These are phyloP conservation scores for Gopherus flavomarginatus DNA, from an alignment of 2,113 vertebrate species.

Conservation along the genomic window DNA sequence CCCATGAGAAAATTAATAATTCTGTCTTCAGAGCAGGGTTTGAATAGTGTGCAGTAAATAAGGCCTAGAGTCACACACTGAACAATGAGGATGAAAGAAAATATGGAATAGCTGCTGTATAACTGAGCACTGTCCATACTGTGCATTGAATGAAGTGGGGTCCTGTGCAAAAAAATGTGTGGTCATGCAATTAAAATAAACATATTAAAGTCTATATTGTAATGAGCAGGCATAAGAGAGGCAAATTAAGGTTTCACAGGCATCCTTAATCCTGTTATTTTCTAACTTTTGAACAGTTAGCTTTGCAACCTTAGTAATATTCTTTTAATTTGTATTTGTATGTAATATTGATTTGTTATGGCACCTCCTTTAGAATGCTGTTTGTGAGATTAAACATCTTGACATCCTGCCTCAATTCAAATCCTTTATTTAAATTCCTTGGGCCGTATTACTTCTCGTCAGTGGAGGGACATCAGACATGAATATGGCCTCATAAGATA, in stretches of 20 bases:
- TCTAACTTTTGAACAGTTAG: not conserved
- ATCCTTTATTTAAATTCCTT: not conserved
- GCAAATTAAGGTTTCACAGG: not conserved
- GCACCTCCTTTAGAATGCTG: not conserved
- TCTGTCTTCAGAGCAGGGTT: too few relatives aligned
- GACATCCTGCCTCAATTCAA: not conserved
- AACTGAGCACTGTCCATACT: too few relatives aligned
- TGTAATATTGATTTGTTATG: not conserved
- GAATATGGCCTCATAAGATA: not conserved
- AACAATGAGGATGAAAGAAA: too few relatives aligned
- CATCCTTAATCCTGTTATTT: not conserved
- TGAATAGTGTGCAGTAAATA: too few relatives aligned
- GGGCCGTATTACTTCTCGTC: not conserved
- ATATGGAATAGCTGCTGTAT: too few relatives aligned
- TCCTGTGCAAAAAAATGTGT: too few relatives aligned
- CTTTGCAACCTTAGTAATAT: not conserved
- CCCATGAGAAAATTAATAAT: too few relatives aligned
- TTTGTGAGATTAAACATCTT: not conserved
- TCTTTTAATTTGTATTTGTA: too few relatives aligned
- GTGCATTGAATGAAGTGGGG: too few relatives aligned
- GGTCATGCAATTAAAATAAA: too few relatives aligned
- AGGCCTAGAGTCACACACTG: too few relatives aligned
- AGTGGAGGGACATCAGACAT: not conserved
- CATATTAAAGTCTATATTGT: too few relatives aligned
- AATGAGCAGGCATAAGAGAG: not conserved